Conservation (phyloP, 2,797 vertebrate genomes). For the Onychomys torridus region DNA sequence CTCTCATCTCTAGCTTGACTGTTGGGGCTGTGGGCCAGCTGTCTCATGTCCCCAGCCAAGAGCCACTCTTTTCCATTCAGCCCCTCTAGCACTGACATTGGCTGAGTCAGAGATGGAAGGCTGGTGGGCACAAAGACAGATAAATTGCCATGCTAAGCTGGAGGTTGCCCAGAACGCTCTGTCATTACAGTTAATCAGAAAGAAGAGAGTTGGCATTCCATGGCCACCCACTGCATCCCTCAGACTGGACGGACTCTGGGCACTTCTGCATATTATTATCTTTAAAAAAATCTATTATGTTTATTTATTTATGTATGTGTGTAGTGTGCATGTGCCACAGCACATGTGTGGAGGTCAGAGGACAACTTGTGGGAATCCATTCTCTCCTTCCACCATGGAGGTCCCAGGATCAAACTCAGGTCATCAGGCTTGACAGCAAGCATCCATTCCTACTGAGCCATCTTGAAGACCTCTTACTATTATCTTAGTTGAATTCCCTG, state of each 20-base stretch:
- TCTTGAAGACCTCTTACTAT: not conserved
- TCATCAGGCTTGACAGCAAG: not conserved
- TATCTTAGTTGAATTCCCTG: not conserved
- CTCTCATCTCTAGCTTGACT: not conserved
- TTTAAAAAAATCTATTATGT: not conserved
- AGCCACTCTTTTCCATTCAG: constrained; percentile 50
- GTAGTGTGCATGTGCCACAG: not conserved
- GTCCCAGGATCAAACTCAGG: not conserved
- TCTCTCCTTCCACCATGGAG: not conserved
- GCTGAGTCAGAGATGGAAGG: constrained; percentile 38
- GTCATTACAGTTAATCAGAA: not conserved
- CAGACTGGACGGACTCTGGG: not conserved
- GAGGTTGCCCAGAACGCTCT: not conserved
- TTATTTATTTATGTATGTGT: not conserved
- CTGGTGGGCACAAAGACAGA: constrained; percentile 1
- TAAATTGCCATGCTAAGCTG: not conserved
- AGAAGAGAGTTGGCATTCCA: not conserved
- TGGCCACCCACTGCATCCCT: not conserved
- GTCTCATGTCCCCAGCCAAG: constrained; percentile 34
- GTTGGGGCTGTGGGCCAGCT: not conserved
- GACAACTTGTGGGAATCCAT: not conserved
- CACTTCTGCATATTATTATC: not conserved
- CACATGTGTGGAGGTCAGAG: not conserved
- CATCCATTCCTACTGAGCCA: not conserved
- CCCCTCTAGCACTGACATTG: not conserved